Conservation (phyloP, 2,113 vertebrate genomes). For the Lepus europaeus region DNA sequence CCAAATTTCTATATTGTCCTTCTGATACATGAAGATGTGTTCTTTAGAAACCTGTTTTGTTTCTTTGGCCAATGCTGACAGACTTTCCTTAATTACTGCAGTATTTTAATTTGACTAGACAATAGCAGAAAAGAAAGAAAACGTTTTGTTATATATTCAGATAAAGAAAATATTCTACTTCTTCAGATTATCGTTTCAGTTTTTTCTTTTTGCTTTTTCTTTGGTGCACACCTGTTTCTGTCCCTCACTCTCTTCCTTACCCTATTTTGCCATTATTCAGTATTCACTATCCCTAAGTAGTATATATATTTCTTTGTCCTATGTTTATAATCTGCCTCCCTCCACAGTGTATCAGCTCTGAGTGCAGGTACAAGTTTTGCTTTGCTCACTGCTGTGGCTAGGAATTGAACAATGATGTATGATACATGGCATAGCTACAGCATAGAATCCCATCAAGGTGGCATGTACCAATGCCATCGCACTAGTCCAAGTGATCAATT, state of each 20-base stretch:
- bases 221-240: neutral
- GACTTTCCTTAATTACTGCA: neutral
- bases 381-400: neutral
- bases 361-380: neutral
- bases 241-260: neutral
- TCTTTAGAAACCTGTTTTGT: neutral
- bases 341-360: neutral
- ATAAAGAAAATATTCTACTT: slow-evolving; percentile 33
- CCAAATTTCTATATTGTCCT: neutral
- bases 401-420: neutral
- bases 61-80: neutral
- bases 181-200: neutral
- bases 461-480: no score
- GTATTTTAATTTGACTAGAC: neutral
- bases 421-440: neutral
- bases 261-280: neutral
- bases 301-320: neutral
- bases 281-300: neutral
- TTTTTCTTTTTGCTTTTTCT: neutral
- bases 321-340: neutral
- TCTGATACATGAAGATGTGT: neutral
- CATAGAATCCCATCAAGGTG: neutral
- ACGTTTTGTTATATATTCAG: neutral
- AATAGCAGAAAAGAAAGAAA: neutral
- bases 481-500: no score